A percentile compares a stretch with the other conserved stretches of the same genome.
Conservation (phyloP, 2,888 invertebrate genomes). For the Philereme transversata region DNA sequence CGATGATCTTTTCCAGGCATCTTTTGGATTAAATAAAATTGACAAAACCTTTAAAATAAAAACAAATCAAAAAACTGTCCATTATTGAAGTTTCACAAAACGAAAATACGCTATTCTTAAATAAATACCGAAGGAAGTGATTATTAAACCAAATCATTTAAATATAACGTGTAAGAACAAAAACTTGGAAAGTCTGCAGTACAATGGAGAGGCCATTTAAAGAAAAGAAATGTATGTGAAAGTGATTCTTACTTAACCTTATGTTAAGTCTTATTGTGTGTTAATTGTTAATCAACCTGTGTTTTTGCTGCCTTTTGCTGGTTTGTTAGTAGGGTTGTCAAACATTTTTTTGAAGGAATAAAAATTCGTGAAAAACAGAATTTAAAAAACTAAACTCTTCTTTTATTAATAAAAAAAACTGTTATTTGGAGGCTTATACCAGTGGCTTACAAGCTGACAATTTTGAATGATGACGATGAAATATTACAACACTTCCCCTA, state of each 20-base stretch:
- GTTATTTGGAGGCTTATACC: too few species aligned
- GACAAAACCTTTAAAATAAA: too few species aligned
- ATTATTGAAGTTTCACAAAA: neutral
- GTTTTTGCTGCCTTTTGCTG: constrained; percentile 23
- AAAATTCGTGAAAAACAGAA: neutral
- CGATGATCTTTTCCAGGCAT: too few species aligned
- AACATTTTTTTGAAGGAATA: neutral
- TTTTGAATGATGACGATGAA: too few species aligned
- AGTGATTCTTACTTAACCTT: constrained; percentile 24
- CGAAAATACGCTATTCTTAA: neutral
- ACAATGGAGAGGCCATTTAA: constrained; percentile 19
- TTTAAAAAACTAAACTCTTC: too few species aligned
- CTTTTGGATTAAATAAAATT: too few species aligned
- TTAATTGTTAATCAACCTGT: constrained; percentile 24
- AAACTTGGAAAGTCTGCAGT: constrained; percentile 15
- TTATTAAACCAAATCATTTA: constrained; percentile 14
- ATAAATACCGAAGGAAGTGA: too few species aligned
- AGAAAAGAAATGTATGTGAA: constrained; percentile 21
- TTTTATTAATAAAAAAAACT: too few species aligned
- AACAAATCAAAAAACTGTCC: too few species aligned
- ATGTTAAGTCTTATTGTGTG: constrained; percentile 29
- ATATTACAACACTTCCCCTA: too few species aligned
- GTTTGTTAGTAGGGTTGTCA: constrained; percentile 11
- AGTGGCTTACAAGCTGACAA: too few species aligned
- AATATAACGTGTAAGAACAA: constrained; percentile 9